Conservation (phyloP, 2,113 vertebrate species). For the Dunckerocampus dactyliophorus region DNA sequence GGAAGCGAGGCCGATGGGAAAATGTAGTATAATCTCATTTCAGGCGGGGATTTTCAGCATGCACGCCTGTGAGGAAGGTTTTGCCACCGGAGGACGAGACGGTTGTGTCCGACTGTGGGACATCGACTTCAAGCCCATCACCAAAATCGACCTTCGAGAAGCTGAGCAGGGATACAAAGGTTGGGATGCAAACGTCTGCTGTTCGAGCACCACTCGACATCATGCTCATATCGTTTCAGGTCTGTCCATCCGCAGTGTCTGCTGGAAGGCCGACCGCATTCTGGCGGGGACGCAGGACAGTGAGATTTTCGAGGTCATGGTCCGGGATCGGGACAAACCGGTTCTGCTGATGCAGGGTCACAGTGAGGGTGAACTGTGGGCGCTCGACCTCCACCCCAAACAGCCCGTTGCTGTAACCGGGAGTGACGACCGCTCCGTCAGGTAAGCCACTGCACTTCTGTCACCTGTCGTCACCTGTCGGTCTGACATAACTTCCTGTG, state of each 20-base stretch:
- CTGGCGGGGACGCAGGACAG: conserved; percentile 95
- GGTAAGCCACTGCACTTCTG: conserved; percentile 55
- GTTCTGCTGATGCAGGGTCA: conserved; percentile 94
- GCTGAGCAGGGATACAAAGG: conserved; percentile 95
- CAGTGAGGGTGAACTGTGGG: conserved; percentile 97
- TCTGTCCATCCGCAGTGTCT: conserved; percentile 93
- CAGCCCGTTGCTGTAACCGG: conserved; percentile 91
- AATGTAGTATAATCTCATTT: neutral
- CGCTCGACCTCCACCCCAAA: conserved; percentile 89
- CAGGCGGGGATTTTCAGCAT: conserved; percentile 98
- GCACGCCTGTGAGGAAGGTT: conserved; percentile 94
- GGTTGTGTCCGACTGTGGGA: conserved; percentile 96
- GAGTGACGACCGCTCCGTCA: conserved; percentile 91
- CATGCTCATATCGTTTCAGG: conserved; percentile 66
- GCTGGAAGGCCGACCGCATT: conserved; percentile 92
- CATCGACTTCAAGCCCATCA: conserved; percentile 93
- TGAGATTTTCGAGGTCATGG: conserved; percentile 96
- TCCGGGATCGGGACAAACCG: conserved; percentile 90
- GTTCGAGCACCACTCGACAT: neutral
- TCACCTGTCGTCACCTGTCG: neutral
- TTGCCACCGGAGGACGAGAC: conserved; percentile 92
- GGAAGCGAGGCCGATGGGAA: neutral
- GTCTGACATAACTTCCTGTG: neutral
- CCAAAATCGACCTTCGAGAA: conserved; percentile 96
- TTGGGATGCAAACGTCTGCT: conserved; percentile 4